Conservation (phyloP, 2,888 invertebrate species). For the Caenorhabditis sp. region DNA sequence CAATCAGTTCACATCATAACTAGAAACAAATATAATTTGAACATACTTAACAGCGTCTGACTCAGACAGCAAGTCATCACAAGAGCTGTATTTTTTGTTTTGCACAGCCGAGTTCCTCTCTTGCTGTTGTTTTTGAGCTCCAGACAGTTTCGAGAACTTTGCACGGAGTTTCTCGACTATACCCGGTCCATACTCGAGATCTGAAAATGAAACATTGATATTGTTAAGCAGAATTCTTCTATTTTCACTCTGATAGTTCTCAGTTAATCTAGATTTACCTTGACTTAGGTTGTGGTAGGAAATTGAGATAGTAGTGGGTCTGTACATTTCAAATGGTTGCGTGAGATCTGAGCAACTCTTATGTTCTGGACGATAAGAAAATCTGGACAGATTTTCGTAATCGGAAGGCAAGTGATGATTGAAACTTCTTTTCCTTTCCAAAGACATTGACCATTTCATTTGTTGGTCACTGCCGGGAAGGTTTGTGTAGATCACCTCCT, state of each 20-base stretch:
- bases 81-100: slow-evolving; percentile 58
- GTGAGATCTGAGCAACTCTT: slow-evolving; percentile 62
- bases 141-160: slow-evolving; percentile 72
- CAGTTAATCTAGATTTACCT: slow-evolving; percentile 30
- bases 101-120: slow-evolving; percentile 32
- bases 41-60: slow-evolving; percentile 43
- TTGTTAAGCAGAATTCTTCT: not conserved
- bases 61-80: slow-evolving; percentile 61
- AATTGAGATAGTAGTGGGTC: slow-evolving; percentile 58
- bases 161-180: slow-evolving; percentile 75
- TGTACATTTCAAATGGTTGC: slow-evolving; percentile 49
- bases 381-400: slow-evolving; percentile 45
- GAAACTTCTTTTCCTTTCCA: slow-evolving; percentile 50
- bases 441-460: slow-evolving; percentile 52
- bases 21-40: not conserved
- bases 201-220: slow-evolving; percentile 60
- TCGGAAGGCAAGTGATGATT: slow-evolving; percentile 29
- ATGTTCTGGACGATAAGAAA: slow-evolving; percentile 48
- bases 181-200: slow-evolving; percentile 76
- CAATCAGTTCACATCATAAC: no score
- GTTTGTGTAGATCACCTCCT: slow-evolving; percentile 52
- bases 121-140: slow-evolving; percentile 52
- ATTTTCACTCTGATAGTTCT: slow-evolving; percentile 25
- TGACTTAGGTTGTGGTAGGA: slow-evolving; percentile 58
- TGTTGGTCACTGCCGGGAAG: slow-evolving; percentile 27